These are phyloP conservation scores for Umimayanthus kanabou DNA, from an alignment of 92 coral and sea anemone species.

Conservation along the genomic window DNA sequence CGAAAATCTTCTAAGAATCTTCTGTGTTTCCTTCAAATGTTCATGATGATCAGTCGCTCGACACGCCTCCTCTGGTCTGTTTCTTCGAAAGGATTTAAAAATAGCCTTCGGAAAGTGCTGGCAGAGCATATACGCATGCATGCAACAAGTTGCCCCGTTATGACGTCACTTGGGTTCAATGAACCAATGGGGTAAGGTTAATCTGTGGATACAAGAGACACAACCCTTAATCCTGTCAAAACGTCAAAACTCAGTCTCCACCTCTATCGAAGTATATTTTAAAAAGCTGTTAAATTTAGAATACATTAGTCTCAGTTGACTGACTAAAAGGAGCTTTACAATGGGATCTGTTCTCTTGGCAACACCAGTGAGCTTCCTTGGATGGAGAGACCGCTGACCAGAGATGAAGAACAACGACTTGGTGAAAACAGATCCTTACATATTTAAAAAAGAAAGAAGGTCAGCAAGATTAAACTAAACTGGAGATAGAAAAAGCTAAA, in stretches of 20 bases:
- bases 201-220: not conserved
- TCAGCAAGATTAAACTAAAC: no score
- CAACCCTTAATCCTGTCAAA: not conserved
- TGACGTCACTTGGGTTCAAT: not conserved
- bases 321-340: not conserved
- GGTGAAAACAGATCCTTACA: no score
- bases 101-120: conserved; percentile 11
- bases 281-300: not conserved
- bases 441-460: no score
- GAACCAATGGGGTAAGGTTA: not conserved
- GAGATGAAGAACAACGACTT: no score
- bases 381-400: conserved; percentile 7
- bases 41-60: not conserved
- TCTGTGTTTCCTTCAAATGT: not conserved
- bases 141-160: not conserved
- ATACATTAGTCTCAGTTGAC: not conserved
- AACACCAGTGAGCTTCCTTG: not conserved
- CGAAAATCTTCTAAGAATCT: not conserved
- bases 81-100: not conserved
- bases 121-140: not conserved
- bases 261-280: not conserved
- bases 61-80: conserved; percentile 3
- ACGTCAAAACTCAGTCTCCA: not conserved
- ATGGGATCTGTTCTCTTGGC: not conserved
- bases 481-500: no score